Evolutionary conservation across 2,113 vertebrate species (phyloP), one percentile per base, ranked within the genome.

Genomic region (Electrona antarctica): DNA sequence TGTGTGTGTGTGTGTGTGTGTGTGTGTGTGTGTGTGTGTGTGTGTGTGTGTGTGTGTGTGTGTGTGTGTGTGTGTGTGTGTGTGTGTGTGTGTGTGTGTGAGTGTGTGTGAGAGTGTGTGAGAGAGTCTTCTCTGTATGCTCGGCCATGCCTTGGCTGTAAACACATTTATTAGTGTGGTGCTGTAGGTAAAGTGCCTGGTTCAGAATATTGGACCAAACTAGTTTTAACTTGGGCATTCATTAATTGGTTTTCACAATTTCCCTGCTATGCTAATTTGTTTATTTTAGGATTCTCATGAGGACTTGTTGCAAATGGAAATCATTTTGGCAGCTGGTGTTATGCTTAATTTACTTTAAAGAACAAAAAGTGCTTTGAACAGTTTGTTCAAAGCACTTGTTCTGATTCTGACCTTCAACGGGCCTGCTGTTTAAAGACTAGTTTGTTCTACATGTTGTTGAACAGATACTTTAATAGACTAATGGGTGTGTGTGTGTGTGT

Each of bases 271-370:
- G 33, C 33, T 41, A 41, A 41, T 41, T 41, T 41, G 33, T 41
- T 41, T 41, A 41, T 41, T 41, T 41, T 41, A 41, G 1, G 33
- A 41, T 41, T 41, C 33, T 41, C 33, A 3, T 6, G 33, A 41
- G 33, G 33, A 41, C 33, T 41, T 41, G 33, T 41, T 3, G 33
- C 33, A 41, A 41, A 41, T 41, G 5, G 33, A 60, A 45, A 14
- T 63, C 46, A 33, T 72, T 21, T 72, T 72, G 60, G 15, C 45
- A 64, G 47, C 60, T 61, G 64, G n/a, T 52, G n/a, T 51, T 70
- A 74, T 70, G 7, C 56, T 69, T 14, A 52, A 21, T 60, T 71
- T 79, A 61, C 45, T 67, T 41, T 41, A 41, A 41, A 41, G 33
- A 41, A 41, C 33, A 12, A 59, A 69, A 46, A 61, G 54, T 46